Conservation (phyloP, 2,888 invertebrate species). For the Cheilosia impressa region DNA sequence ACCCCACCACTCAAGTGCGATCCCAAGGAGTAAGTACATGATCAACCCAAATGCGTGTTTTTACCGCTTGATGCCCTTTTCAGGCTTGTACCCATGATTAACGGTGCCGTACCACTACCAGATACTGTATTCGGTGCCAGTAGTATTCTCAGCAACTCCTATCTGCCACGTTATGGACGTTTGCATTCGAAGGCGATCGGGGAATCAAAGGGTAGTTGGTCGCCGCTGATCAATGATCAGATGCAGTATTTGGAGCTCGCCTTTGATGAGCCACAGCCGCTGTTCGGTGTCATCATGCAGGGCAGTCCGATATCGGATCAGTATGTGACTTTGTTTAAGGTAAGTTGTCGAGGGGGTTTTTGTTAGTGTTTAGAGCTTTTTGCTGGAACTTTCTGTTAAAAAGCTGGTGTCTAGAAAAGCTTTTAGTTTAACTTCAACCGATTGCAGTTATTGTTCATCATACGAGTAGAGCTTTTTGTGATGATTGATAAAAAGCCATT, state of each 20-base stretch:
- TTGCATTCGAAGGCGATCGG: conserved; percentile 82
- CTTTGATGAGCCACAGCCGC: conserved; percentile 86
- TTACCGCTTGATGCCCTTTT: background rate
- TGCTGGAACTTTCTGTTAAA: background rate
- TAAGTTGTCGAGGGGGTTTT: conserved; percentile 7
- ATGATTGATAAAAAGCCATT: background rate
- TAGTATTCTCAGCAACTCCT: conserved; percentile 84
- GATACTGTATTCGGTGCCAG: conserved; percentile 85
- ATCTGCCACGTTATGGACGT: conserved; percentile 85
- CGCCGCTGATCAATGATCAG: conserved; percentile 85
- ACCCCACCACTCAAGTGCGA: conserved; percentile 84
- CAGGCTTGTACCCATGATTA: conserved; percentile 83
- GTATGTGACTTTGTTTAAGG: conserved; percentile 90
- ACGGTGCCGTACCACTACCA: conserved; percentile 79
- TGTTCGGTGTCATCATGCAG: conserved; percentile 90
- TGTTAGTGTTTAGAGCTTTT: background rate
- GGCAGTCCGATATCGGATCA: conserved; percentile 89
- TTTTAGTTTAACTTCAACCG: no score
- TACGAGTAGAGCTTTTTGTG: background rate
- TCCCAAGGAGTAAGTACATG: conserved; percentile 81
- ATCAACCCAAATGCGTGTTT: background rate
- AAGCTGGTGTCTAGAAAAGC: background rate
- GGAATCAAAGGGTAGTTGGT: conserved; percentile 87
- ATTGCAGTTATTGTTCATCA: background rate
- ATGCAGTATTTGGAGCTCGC: conserved; percentile 89